Base-by-base conservation (phyloP, 2,113 vertebrate genomes). In the Dinomys branickii region DNA sequence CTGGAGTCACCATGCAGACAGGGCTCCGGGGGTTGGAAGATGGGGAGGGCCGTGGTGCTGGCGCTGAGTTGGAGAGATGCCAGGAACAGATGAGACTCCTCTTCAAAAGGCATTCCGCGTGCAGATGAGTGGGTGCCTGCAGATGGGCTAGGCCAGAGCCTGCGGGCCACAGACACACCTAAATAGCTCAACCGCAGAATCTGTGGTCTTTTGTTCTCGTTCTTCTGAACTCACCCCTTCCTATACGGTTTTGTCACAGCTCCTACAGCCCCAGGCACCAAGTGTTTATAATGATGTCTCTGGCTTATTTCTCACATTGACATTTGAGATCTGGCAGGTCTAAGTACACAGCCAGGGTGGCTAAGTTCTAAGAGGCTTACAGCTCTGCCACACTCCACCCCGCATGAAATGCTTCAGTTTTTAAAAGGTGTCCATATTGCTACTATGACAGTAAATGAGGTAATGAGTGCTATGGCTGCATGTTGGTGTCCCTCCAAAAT, bases 61-160 rank as follows among this genome's bases (percentile, higher is more conserved):
- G 58, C 78, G 28, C 13, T 33, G 63, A 61, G 71, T 81, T 71
- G 17, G 59, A 80, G 44, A 61, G 65, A 17, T 33, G 7, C 3
- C 16, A 84, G 65, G 67, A 92, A 56, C 90, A 96, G 88, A 90
- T 94, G 91, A 89, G 38, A 9, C 88, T 69, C 41, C 54, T 58
- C 93, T 96, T 95, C 58, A 84, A 91, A 97, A 96, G 81, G 86
- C 84, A 89, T 83, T 91, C 85, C 77, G 38, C 65, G 87, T 95
- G 82, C 58, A 96, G 81, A 92, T 83, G 65, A 95, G 69, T 16
- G 35, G 59, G 52, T 44, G 44, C 20, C 69, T 54, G 41, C 95
- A 97, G 95, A 47, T 95, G 91, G 75, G 83, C 47, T 80, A 84
- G 75, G 83, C 87, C 13, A 65, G 73, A 41, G 63, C 92, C 35